Base-by-base conservation (phyloP, 2,113 vertebrate species). In the Cyphomyrus discorhynchus region DNA sequence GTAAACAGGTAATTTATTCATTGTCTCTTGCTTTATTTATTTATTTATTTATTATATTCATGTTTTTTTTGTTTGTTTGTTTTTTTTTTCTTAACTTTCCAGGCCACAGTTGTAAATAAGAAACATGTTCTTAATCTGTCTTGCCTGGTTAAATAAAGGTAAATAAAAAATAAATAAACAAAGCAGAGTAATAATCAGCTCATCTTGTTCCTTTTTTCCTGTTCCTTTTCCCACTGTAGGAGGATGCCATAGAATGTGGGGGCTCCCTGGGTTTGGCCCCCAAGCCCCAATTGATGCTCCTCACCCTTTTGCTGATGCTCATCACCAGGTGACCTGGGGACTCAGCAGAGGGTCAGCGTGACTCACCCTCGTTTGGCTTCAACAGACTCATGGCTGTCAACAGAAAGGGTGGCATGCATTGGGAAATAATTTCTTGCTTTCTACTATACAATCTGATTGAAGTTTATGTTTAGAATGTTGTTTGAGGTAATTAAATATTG, bases 231-330 rank as follows among this genome's bases (percentile, higher is more conserved):
- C 17, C 90, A n/a, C 45, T 87, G 15, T 50, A 96, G 96, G 96
- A 96, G 86, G 95, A 96, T 92, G 95, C 96, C 0, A 96, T 96
- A 96, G 95, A 96, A 93, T 96, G 96, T 31, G 96, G 96, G 70
- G 92, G 93, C 88, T 93, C 92, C 19, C 49, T 21, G 35, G 88
- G 82, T 89, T 91, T 96, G 89, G 82, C 87, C 70, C 92, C 94
- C 0, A 94, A 92, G 7, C 90, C 94, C 1, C 66, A 3, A 7
- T 90, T 93, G 13, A 94, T 89, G 2, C 92, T 95, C 92, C 88
- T 95, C 31, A 92, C 92, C 45, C 15, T 94, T 83, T 88, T 95
- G 49, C 49, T 95, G 62, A 90, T 77, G 0, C 91, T 96, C 52
- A 88, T 94, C 80, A 91, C 91, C 42, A 89, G 87, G 87, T 89